A percentile compares a stretch with the other conserved stretches of the same genome.
Evolutionary conservation across 2,797 vertebrate species (phyloP).

Genomic region (Knipowitschia caucasica): DNA sequence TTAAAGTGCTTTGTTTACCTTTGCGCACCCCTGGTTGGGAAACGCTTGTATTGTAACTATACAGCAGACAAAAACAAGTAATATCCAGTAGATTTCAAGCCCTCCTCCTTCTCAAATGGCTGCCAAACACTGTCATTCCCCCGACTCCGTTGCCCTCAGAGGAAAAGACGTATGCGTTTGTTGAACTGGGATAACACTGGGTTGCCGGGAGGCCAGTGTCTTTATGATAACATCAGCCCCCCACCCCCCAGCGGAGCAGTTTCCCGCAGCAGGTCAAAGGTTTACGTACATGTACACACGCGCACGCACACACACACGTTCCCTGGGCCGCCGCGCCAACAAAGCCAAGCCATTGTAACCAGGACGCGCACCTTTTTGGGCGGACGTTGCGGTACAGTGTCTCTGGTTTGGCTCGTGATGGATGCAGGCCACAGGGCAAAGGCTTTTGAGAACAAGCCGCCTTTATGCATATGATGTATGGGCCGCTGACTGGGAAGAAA

Average conservation of each 20-base stretch:
- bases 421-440: constrained; percentile 1
- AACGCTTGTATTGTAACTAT: too few relatives aligned
- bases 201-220: constrained; percentile 20
- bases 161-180: constrained; percentile 2
- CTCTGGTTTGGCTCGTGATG: constrained; percentile 16
- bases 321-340: constrained; percentile 39
- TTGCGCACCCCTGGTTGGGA: too few relatives aligned
- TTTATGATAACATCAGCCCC: constrained; percentile 45
- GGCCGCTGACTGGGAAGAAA: constrained; percentile 4
- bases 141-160: too few relatives aligned
- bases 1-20: too few relatives aligned
- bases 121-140: too few relatives aligned
- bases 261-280: constrained; percentile 71
- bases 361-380: constrained; percentile 22
- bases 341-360: constrained; percentile 51
- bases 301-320: constrained; percentile 33
- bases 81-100: too few relatives aligned
- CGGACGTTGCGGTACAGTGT: constrained; percentile 18
- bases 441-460: constrained; percentile 14
- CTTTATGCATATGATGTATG: background rate
- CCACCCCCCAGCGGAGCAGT: constrained; percentile 32
- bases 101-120: too few relatives aligned
- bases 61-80: too few relatives aligned
- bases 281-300: constrained; percentile 44
- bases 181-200: constrained; percentile 11